Percentiles rank a stretch among this genome's conserved stretches.
Evolutionary conservation across 2,888 invertebrate species (phyloP).

Genomic region (Lochmaea crataegi): DNA sequence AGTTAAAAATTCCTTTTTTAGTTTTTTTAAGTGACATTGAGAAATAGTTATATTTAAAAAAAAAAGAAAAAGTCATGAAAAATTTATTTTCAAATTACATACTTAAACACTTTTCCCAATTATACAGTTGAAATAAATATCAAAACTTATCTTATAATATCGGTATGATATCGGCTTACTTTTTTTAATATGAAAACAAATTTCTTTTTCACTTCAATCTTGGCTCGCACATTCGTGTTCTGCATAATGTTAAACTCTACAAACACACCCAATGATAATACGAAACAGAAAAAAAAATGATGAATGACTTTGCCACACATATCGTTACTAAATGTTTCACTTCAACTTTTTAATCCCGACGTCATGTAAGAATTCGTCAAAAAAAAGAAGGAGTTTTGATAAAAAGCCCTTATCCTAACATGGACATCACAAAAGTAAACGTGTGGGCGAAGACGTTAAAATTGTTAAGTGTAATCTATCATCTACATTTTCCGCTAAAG

Average conservation of each 20-base stretch:
- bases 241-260: background rate
- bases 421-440: slow-evolving; percentile 28
- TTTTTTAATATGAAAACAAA: no score
- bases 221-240: background rate
- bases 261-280: background rate
- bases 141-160: no score
- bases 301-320: slow-evolving; percentile 4
- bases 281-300: background rate
- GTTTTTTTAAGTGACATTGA: no score
- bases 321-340: slow-evolving; percentile 10
- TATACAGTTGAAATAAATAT: no score
- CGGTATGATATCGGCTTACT: no score
- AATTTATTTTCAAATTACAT: no score
- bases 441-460: background rate
- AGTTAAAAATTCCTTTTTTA: no score
- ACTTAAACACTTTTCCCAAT: no score
- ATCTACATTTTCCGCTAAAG: slow-evolving; percentile 45
- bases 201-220: background rate
- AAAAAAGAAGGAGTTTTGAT: slow-evolving; percentile 14
- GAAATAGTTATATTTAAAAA: no score
- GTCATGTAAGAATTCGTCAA: slow-evolving; percentile 9
- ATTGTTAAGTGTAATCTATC: slow-evolving; percentile 29
- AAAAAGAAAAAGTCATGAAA: no score
- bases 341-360: slow-evolving; percentile 16
- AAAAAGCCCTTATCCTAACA: slow-evolving; percentile 46